These are phyloP conservation scores for Catharus ustulatus DNA, from an alignment of 2,797 vertebrate genomes.

Conservation along the genomic window DNA sequence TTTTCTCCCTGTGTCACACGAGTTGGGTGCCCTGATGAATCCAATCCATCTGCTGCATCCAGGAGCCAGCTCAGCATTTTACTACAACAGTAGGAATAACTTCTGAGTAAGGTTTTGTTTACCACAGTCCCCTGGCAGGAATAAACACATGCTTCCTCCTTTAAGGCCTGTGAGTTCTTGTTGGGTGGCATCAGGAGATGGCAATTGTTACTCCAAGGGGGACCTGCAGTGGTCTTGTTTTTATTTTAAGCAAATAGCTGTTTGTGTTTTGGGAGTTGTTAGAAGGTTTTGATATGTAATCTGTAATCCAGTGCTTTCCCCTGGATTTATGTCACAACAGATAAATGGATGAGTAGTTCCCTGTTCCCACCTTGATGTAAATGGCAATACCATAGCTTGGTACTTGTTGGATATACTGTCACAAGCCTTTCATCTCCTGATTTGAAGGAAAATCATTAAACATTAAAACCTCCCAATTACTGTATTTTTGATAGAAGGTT, in stretches of 20 bases:
- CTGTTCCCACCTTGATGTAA: not conserved
- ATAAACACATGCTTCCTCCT: not conserved
- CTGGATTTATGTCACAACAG: not conserved
- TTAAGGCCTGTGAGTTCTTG: not conserved
- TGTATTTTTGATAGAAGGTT: not conserved
- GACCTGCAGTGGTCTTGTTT: not conserved
- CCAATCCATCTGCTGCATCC: not conserved
- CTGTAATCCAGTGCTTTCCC: not conserved
- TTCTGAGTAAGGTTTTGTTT: conserved; percentile 2
- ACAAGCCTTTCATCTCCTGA: not conserved
- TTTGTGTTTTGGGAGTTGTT: not conserved
- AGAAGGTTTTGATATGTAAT: not conserved
- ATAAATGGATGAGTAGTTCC: not conserved
- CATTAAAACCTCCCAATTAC: not conserved
- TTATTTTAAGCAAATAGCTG: not conserved
- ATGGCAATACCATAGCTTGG: not conserved
- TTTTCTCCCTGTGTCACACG: not conserved
- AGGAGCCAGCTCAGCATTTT: not conserved
- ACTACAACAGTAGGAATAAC: not conserved
- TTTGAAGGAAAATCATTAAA: not conserved
- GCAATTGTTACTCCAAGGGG: not conserved
- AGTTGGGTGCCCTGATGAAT: not conserved
- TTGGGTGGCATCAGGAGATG: not conserved
- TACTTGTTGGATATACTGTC: not conserved
- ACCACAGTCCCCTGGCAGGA: not conserved